Evolutionary conservation across 2,888 invertebrate species (phyloP).

Genomic region (Alsophila aescularia): DNA sequence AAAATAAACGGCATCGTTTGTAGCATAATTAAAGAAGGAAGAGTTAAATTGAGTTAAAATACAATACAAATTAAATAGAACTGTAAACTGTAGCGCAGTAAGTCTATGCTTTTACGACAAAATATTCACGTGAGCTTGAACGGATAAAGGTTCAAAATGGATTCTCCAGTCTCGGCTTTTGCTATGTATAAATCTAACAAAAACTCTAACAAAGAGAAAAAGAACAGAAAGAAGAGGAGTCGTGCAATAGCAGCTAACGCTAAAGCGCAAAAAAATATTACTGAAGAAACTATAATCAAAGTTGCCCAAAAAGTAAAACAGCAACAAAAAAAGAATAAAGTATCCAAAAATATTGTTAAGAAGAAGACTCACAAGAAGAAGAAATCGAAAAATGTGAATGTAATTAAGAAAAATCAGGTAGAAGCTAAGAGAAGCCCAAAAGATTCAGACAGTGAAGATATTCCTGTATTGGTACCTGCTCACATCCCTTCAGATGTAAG

Average conservation of each 20-base stretch:
- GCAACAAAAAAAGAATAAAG: slow-evolving; percentile 55
- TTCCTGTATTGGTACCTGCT: slow-evolving; percentile 49
- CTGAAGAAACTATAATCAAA: slow-evolving; percentile 50
- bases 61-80: too few relatives aligned
- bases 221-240: slow-evolving; percentile 50
- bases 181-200: slow-evolving; percentile 66
- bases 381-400: slow-evolving; percentile 41
- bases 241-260: slow-evolving; percentile 29
- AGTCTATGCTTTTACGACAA: too few relatives aligned
- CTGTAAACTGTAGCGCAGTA: too few relatives aligned
- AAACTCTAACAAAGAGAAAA: slow-evolving; percentile 51
- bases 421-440: slow-evolving; percentile 27
- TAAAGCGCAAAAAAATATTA: slow-evolving; percentile 39
- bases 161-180: slow-evolving; percentile 72
- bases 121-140: neutral
- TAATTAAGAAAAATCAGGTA: slow-evolving; percentile 27
- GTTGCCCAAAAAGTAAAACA: slow-evolving; percentile 61
- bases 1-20: too few relatives aligned
- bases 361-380: slow-evolving; percentile 66
- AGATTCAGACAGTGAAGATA: slow-evolving; percentile 43
- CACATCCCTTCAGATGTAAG: slow-evolving; percentile 5
- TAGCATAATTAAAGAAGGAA: too few relatives aligned
- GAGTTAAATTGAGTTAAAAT: too few relatives aligned
- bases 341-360: slow-evolving; percentile 56
- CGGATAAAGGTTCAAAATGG: slow-evolving; percentile 62